Percentiles rank a stretch among this genome's conserved stretches.
These are phyloP conservation scores for Pocillopora meandrina DNA, from an alignment of 92 coral and sea anemone species.

Conservation along the genomic window DNA sequence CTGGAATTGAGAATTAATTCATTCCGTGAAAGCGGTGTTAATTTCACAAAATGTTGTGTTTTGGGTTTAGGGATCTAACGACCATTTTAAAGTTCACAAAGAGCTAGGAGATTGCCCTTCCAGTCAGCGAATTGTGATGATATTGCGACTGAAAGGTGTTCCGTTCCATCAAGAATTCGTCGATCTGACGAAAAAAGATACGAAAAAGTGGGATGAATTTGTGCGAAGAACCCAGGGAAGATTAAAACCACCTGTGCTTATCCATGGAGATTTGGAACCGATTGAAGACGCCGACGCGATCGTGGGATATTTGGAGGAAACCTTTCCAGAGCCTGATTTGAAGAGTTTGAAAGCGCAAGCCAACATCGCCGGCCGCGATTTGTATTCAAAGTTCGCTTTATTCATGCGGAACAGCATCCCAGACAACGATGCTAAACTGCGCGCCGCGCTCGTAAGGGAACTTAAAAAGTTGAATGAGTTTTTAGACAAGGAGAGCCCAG, in stretches of 20 bases:
- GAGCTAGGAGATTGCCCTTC: constrained; percentile 59
- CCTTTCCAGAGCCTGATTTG: constrained; percentile 48
- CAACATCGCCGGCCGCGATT: constrained; percentile 28
- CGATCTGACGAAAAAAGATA: constrained; percentile 42
- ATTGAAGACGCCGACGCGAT: constrained; percentile 58
- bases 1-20: not conserved
- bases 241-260: constrained; percentile 52
- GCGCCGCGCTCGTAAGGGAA: constrained; percentile 25
- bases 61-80: constrained; percentile 61
- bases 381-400: constrained; percentile 57
- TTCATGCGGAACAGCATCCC: constrained; percentile 54
- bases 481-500: constrained; percentile 27
- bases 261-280: constrained; percentile 34
- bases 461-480: constrained; percentile 45
- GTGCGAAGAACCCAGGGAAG: constrained; percentile 23
- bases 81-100: constrained; percentile 38
- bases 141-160: constrained; percentile 44
- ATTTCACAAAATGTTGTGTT: not conserved
- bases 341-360: constrained; percentile 9
- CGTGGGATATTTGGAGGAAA: constrained; percentile 51
- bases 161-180: constrained; percentile 37
- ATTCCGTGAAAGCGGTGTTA: not conserved
- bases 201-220: constrained; percentile 36
- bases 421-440: constrained; percentile 3
- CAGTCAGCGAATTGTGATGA: constrained; percentile 68